phyloP scores from a whole-genome alignment of 2,797 vertebrate species.

The Podarcis siculus region DNA sequence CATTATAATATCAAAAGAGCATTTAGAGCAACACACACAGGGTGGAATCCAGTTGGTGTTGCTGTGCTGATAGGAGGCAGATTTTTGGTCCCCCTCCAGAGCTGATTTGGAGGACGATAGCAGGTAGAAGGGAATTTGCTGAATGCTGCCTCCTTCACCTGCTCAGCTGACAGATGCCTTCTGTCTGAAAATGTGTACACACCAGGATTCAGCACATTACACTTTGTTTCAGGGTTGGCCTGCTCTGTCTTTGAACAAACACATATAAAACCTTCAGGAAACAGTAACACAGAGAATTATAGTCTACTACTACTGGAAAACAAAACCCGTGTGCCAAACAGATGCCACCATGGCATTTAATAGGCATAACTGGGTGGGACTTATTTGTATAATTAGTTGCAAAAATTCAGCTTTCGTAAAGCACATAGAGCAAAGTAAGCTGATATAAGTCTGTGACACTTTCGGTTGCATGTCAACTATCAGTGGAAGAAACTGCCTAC shows the following conservation, averaged over 20 bases:
- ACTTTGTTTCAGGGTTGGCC: neutral
- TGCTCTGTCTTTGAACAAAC: neutral
- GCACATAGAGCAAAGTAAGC: neutral
- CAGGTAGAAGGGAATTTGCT: too few species aligned
- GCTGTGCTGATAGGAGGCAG: too few species aligned
- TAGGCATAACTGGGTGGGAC: neutral
- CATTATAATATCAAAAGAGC: neutral
- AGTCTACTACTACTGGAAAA: neutral
- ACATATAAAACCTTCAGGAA: neutral
- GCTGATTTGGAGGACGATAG: too few species aligned
- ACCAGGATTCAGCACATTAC: neutral
- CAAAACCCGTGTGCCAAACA: neutral
- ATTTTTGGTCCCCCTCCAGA: too few species aligned
- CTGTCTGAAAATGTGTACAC: neutral
- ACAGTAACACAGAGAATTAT: neutral
- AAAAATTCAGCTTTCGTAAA: neutral
- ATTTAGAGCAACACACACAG: neutral
- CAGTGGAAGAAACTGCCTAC: neutral
- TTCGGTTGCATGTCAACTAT: neutral
- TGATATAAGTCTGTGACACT: neutral
- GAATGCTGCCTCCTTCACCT: too few species aligned
- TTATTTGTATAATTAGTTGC: neutral
- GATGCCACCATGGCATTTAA: neutral
- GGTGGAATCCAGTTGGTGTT: too few species aligned
- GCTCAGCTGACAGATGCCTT: too few species aligned